Conservation (phyloP, 2,113 vertebrate genomes). For the Ancistrus triradiatus region DNA sequence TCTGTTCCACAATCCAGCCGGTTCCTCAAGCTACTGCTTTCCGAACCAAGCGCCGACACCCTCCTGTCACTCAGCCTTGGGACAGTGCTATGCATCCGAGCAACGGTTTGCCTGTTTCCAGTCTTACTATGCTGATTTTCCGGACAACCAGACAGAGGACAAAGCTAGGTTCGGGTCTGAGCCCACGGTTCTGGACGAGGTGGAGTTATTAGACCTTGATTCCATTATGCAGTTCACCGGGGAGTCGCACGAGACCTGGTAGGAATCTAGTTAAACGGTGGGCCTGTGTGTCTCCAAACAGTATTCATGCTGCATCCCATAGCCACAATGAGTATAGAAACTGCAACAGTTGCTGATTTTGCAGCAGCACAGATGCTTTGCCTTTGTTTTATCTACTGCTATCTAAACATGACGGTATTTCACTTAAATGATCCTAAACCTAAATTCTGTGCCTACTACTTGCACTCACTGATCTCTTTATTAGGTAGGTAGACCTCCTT, state of each 20-base stretch:
- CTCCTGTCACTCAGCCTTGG: slow-evolving; percentile 57
- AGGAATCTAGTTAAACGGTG: slow-evolving; percentile 20
- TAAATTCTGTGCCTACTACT: too few relatives aligned
- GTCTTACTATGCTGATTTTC: slow-evolving; percentile 49
- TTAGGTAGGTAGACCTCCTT: too few relatives aligned
- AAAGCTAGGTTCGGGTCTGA: slow-evolving; percentile 36
- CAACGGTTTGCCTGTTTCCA: slow-evolving; percentile 74
- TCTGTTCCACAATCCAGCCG: slow-evolving; percentile 18
- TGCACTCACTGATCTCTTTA: too few relatives aligned
- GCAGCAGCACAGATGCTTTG: background rate
- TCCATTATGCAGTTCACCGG: slow-evolving; percentile 55
- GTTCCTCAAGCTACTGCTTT: slow-evolving; percentile 53
- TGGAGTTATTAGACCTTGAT: slow-evolving; percentile 83
- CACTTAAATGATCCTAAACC: too few relatives aligned
- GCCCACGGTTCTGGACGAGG: slow-evolving; percentile 77
- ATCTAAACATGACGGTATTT: too few relatives aligned
- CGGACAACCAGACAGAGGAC: slow-evolving; percentile 34
- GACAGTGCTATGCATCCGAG: slow-evolving; percentile 54
- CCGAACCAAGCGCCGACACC: slow-evolving; percentile 66
- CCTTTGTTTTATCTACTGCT: background rate
- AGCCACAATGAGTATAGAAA: background rate
- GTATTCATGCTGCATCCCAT: slow-evolving; percentile 1
- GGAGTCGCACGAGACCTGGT: slow-evolving; percentile 83
- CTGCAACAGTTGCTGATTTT: background rate
- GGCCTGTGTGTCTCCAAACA: slow-evolving; percentile 1